A percentile compares a stretch with the other conserved stretches of the same genome.
phyloP scores from a whole-genome alignment of 2,888 invertebrate genomes.

The Odontomyia ornata region DNA sequence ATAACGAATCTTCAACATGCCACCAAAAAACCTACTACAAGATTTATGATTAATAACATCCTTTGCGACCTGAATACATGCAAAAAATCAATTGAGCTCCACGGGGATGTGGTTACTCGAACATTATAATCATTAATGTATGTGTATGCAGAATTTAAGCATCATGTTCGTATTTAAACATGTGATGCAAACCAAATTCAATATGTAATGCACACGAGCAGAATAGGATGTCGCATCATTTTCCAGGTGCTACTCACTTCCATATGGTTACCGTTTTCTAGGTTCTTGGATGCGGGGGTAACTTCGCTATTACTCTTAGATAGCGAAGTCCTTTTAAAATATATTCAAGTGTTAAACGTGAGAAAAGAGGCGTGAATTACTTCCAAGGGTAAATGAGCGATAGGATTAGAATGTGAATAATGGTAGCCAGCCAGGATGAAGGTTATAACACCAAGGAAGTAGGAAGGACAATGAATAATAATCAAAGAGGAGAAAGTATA shows the following conservation, averaged over 20 bases:
- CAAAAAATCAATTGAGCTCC: constrained; percentile 40
- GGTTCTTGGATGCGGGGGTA: too few relatives aligned
- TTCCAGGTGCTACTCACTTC: too few relatives aligned
- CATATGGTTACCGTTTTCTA: too few relatives aligned
- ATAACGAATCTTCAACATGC: background rate
- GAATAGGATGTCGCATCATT: too few relatives aligned
- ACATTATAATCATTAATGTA: background rate
- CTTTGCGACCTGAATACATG: constrained; percentile 20
- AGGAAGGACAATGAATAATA: background rate
- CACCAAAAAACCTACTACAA: background rate
- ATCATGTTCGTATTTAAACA: background rate
- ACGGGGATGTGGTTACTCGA: background rate
- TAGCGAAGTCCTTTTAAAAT: background rate
- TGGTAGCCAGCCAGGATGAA: too few relatives aligned
- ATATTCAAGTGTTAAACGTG: constrained; percentile 7
- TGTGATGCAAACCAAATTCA: background rate
- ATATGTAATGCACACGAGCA: too few relatives aligned
- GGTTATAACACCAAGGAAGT: too few relatives aligned
- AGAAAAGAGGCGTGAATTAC: constrained; percentile 27
- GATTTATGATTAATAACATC: constrained; percentile 32
- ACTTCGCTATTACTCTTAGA: too few relatives aligned
- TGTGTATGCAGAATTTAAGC: constrained; percentile 26
- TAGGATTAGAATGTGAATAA: background rate
- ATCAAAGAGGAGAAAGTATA: background rate
- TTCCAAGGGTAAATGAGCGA: constrained; percentile 20